These are phyloP conservation scores for Mesocentrotus franciscanus DNA, from an alignment of 53 echinoderm and acorn worm species.

Conservation along the genomic window DNA sequence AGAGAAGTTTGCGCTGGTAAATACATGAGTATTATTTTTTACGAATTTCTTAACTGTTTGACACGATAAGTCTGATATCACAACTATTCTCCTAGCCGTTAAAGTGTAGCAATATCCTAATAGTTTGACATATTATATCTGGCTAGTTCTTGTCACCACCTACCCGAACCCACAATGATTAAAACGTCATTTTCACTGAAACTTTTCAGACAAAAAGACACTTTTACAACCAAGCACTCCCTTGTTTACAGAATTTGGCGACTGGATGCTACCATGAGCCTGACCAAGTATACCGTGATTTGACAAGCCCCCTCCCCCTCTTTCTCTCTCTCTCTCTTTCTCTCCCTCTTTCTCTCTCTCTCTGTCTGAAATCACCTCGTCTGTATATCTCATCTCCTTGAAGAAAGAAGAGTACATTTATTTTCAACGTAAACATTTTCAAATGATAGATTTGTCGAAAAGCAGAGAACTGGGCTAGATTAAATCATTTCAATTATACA, in stretches of 20 bases:
- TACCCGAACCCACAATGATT: constrained; percentile 10
- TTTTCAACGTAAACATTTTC: too few species aligned
- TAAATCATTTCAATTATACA: too few species aligned
- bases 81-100: neutral
- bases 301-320: neutral
- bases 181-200: constrained; percentile 1
- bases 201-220: constrained; percentile 4
- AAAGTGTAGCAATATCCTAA: constrained; percentile 12
- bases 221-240: constrained; percentile 24
- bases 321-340: neutral
- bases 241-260: constrained; percentile 50
- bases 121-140: constrained; percentile 54
- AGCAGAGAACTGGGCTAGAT: too few species aligned
- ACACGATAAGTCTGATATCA: neutral
- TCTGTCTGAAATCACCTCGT: neutral
- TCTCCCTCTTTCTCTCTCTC: neutral
- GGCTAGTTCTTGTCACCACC: constrained; percentile 55
- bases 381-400: neutral
- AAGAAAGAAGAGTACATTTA: too few species aligned
- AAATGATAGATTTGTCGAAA: too few species aligned
- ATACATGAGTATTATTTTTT: too few species aligned
- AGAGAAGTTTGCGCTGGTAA: too few species aligned
- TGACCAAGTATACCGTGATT: neutral
- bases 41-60: neutral
- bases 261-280: neutral